Evolutionary conservation across 1,140 invertebrate genomes (phyloP).

Genomic region (Aphelinus certus): DNA sequence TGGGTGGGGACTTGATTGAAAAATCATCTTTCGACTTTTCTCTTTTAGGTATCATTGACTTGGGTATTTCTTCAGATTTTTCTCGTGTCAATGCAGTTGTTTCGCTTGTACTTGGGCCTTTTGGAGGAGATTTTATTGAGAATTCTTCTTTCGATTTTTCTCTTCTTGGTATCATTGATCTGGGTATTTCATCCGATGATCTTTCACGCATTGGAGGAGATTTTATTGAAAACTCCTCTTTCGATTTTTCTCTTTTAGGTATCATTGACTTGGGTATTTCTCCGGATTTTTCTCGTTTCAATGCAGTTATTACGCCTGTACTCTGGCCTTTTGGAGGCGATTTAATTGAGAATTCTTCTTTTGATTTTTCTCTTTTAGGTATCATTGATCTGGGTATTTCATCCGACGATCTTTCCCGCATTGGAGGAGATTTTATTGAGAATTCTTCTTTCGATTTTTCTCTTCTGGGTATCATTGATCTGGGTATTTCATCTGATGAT

Average conservation of each 20-base stretch:
- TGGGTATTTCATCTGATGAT: no score
- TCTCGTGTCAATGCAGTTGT: conserved; percentile 22
- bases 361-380: no score
- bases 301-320: no score
- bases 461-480: no score
- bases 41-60: not conserved
- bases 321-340: no score
- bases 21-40: conserved; percentile 31
- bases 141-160: conserved; percentile 27
- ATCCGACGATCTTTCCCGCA: no score
- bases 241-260: conserved; percentile 50
- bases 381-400: no score
- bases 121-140: not conserved
- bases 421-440: no score
- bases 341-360: no score
- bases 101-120: not conserved
- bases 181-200: conserved; percentile 6
- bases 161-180: conserved; percentile 13
- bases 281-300: no score
- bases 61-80: conserved; percentile 22
- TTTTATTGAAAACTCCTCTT: conserved; percentile 10
- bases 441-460: no score
- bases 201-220: not conserved
- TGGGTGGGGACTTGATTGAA: conserved; percentile 1
- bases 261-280: conserved; percentile 33